Percentiles rank a stretch among this genome's conserved stretches.
phyloP scores from a whole-genome alignment of 2,113 vertebrate species.

The Semnornis frantzii region DNA sequence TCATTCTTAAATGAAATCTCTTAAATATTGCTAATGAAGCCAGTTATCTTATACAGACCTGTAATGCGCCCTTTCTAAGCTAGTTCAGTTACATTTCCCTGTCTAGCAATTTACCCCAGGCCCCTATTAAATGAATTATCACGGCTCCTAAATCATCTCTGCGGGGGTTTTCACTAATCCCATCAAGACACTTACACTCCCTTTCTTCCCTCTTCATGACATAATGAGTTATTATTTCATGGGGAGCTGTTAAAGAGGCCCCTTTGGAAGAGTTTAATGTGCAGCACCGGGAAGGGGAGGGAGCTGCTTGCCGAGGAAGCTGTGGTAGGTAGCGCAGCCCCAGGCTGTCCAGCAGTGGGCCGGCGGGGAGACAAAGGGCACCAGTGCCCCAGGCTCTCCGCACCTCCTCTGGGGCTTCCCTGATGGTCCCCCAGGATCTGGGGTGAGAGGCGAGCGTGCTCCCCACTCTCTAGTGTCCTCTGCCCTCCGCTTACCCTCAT shows the following conservation, averaged over 20 bases:
- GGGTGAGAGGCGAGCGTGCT: neutral
- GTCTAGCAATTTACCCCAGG: conserved; percentile 84
- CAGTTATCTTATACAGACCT: conserved; percentile 74
- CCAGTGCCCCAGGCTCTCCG: neutral
- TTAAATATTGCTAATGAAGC: conserved; percentile 86
- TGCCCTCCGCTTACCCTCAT: conserved; percentile 58
- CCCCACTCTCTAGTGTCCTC: neutral
- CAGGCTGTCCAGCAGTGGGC: neutral
- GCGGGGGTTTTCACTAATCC: conserved; percentile 83
- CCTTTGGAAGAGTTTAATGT: conserved; percentile 72
- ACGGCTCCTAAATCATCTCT: conserved; percentile 85
- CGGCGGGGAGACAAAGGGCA: conserved; percentile 46
- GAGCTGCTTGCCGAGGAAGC: conserved; percentile 19
- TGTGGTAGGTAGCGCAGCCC: conserved; percentile 51
- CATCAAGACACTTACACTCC: conserved; percentile 85
- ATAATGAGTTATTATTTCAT: conserved; percentile 85
- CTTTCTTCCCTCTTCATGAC: conserved; percentile 79
- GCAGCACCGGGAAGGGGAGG: conserved; percentile 37
- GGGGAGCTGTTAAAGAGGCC: conserved; percentile 82
- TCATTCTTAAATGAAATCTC: conserved; percentile 82
- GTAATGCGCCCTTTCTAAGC: conserved; percentile 76
- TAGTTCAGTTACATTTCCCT: conserved; percentile 79
- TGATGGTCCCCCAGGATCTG: rapidly evolving
- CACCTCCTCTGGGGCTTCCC: neutral
- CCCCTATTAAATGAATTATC: conserved; percentile 87